A percentile compares a stretch with the other conserved stretches of the same genome.
Evolutionary conservation across 53 echinoderm and acorn worm species (phyloP).

Genomic region (Mesocentrotus franciscanus): DNA sequence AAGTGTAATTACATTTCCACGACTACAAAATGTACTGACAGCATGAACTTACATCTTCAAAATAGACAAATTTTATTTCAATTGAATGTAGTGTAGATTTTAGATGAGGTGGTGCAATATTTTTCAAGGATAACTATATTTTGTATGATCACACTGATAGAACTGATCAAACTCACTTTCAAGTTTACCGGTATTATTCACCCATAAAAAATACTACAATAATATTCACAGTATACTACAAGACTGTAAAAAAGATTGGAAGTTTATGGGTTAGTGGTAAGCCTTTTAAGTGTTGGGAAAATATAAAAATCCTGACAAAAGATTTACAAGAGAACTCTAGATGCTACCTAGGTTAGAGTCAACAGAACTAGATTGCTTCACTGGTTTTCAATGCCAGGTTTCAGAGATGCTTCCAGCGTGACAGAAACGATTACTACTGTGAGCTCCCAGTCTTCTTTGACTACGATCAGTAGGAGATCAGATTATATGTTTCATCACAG

Average conservation of each 20-base stretch:
- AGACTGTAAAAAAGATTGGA: neutral
- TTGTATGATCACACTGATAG: neutral
- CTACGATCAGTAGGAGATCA: neutral
- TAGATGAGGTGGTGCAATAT: neutral
- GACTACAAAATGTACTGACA: neutral
- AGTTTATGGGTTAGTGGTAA: neutral
- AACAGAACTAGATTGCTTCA: slow-evolving; percentile 31
- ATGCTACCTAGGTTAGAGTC: slow-evolving; percentile 1
- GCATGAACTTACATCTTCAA: neutral
- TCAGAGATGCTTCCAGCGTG: neutral
- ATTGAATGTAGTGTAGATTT: neutral
- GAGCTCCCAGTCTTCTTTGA: neutral
- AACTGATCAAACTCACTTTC: neutral
- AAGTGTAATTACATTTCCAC: neutral
- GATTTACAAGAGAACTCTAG: slow-evolving; percentile 21
- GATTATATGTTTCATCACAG: neutral
- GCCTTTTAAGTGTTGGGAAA: slow-evolving; percentile 35
- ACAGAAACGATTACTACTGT: neutral
- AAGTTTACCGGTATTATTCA: neutral
- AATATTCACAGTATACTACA: neutral
- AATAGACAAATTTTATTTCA: neutral
- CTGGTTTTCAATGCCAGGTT: neutral
- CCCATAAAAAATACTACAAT: neutral
- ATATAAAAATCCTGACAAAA: neutral
- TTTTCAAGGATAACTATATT: neutral